Conservation (phyloP, 2,113 vertebrate genomes). For the Stegastes partitus region DNA sequence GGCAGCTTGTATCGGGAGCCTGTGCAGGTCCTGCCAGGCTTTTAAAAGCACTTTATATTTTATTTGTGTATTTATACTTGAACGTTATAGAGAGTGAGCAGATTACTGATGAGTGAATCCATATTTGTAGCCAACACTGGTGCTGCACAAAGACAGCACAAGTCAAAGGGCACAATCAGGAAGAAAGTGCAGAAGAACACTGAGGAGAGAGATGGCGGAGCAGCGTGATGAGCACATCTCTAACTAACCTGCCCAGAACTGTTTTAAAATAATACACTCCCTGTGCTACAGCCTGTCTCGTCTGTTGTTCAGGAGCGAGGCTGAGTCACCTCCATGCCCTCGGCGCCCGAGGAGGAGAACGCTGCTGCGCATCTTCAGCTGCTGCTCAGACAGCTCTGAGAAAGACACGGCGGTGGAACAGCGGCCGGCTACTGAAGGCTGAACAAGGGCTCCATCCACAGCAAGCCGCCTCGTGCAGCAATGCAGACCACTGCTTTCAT, state of each 20-base stretch:
- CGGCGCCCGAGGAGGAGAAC: constrained; percentile 33
- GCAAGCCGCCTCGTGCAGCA: constrained; percentile 20
- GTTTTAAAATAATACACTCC: constrained; percentile 39
- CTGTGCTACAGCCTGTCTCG: constrained; percentile 36
- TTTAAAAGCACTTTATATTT: constrained; percentile 50
- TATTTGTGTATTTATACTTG: constrained; percentile 20
- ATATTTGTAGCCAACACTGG: constrained; percentile 31
- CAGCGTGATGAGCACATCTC: constrained; percentile 14
- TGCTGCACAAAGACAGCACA: constrained; percentile 3
- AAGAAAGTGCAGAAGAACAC: constrained; percentile 3
- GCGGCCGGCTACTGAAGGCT: constrained; percentile 33
- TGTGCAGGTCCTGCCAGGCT: constrained; percentile 24
- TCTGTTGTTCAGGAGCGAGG: constrained; percentile 38
- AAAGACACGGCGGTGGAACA: constrained; percentile 1
- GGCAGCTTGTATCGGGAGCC: constrained; percentile 7
- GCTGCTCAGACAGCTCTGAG: constrained; percentile 40
- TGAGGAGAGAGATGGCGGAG: constrained; percentile 7
- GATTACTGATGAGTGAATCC: constrained; percentile 57
- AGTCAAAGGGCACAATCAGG: background rate
- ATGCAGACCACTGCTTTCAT: constrained; percentile 25
- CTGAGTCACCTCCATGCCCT: constrained; percentile 58
- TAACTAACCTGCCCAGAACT: constrained; percentile 20
- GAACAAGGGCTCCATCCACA: background rate
- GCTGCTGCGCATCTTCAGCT: constrained; percentile 46
- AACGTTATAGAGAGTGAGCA: constrained; percentile 40